Conservation (phyloP, 2,113 vertebrate species). For the Grallaria varia region DNA sequence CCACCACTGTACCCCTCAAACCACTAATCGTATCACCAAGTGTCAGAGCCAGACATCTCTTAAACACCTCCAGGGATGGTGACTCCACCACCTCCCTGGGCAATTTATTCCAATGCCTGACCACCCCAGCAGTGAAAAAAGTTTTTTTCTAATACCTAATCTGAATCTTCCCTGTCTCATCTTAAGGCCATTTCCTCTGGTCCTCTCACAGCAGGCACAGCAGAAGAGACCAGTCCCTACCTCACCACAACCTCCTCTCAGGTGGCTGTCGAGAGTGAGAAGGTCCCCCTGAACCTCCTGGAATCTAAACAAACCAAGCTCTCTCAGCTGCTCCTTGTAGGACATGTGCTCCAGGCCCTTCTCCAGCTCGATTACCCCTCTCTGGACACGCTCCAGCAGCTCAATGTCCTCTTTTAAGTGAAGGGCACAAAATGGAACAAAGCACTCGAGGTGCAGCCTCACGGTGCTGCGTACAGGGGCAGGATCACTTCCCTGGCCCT, state of each 20-base stretch:
- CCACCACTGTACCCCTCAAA: background rate
- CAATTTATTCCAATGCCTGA: background rate
- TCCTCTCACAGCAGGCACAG: background rate
- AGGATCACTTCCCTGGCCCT: background rate
- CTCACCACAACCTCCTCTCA: background rate
- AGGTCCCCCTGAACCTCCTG: background rate
- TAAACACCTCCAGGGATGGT: background rate
- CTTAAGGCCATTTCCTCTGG: background rate
- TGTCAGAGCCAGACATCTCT: background rate
- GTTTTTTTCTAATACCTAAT: background rate
- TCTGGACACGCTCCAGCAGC: background rate
- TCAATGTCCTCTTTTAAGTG: background rate
- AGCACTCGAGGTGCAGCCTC: rapidly evolving
- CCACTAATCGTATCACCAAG: background rate
- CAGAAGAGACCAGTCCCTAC: background rate
- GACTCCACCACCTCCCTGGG: background rate
- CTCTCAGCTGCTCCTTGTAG: background rate
- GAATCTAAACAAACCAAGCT: background rate
- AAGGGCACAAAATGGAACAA: background rate
- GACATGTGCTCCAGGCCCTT: background rate
- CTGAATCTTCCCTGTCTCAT: background rate
- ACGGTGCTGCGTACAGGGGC: background rate
- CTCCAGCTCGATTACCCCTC: background rate
- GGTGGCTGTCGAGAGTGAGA: rapidly evolving
- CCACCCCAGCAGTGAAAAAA: rapidly evolving